Evolutionary conservation across 2,797 vertebrate species (phyloP), one percentile per base, ranked within the genome.

Genomic region (Tinamus major): DNA sequence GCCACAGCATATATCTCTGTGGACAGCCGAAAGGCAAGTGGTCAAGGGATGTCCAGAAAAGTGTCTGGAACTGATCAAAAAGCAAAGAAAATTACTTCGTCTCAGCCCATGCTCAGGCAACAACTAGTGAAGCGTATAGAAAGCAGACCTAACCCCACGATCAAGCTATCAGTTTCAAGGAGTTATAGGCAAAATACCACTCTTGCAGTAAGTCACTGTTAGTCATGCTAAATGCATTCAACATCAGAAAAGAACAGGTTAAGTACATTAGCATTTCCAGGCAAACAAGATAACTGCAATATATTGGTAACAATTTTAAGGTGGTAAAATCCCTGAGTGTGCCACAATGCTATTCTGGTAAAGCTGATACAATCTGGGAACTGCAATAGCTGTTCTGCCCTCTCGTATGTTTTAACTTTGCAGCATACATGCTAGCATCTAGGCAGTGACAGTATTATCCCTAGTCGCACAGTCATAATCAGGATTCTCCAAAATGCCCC

Each of bases 11-110:
- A 92, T 23, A 63, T 81, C n/a, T 92, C 64, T 77, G 33, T 46
- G 31, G 56, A 86, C 67, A 83, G 85, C 51, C 64, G 35, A 88
- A 93, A 79, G 67, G 92, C 63, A 24, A 80, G 72, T 37, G 7
- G 55, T 23, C 67, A 48, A 49, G 74, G 71, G 56, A 84, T 88
- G 56, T 94, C 91, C 91, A 92, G 87, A 94, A 91, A 91, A 70
- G 24, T 91, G 91, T 74, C 87, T 96, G 92, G 67, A 94, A 84
- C 7, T 61, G n/a, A 77, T 86, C 74, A 89, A 94, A 94, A 88
- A 51, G 39, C 46, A 85, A 87, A 89, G 49, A 92, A 93, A 92
- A 84, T 79, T 74, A 76, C 59, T 89, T 94, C 48, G 87, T 92
- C 79, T 87, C 67, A 61, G 82, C 44, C 77, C 55, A 68, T 20